phyloP scores from a whole-genome alignment of 2,113 vertebrate species.

The Dicerorhinus sumatrensis region DNA sequence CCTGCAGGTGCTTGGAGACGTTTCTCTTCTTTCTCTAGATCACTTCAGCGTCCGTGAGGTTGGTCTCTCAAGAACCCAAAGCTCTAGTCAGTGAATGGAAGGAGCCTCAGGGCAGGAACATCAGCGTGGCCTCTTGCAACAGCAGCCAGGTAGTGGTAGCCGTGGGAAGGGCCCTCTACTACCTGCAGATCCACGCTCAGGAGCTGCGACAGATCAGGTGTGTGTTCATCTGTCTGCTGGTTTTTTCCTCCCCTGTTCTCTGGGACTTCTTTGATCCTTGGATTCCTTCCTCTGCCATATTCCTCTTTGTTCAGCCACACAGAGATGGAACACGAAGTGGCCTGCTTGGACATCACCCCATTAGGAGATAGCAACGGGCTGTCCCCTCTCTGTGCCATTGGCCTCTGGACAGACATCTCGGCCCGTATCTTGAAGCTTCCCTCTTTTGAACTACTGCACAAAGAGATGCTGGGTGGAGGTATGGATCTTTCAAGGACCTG shows the following conservation, averaged over 20 bases:
- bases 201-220: constrained; percentile 98
- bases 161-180: constrained; percentile 96
- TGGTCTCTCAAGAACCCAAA: constrained; percentile 97
- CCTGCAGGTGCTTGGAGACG: neutral
- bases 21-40: constrained; percentile 88
- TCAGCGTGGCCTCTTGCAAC: constrained; percentile 98
- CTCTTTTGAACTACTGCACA: constrained; percentile 96
- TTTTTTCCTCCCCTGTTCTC: fast-evolving
- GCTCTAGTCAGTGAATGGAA: constrained; percentile 98
- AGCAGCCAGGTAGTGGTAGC: constrained; percentile 97
- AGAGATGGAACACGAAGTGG: constrained; percentile 99
- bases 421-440: constrained; percentile 97
- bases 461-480: constrained; percentile 99
- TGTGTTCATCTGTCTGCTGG: fast-evolving
- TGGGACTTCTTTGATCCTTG: neutral
- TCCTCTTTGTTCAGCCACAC: constrained; percentile 89
- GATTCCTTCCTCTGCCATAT: neutral
- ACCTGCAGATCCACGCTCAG: constrained; percentile 96
- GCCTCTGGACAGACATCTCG: constrained; percentile 99
- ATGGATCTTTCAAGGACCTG: constrained; percentile 50
- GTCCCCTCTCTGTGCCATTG: constrained; percentile 97
- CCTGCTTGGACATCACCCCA: constrained; percentile 98
- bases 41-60: constrained; percentile 95
- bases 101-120: constrained; percentile 97
- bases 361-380: constrained; percentile 92